Conservation (phyloP, 35 echinoderm and acorn worm genomes). For the Ophioderma brevispina region DNA sequence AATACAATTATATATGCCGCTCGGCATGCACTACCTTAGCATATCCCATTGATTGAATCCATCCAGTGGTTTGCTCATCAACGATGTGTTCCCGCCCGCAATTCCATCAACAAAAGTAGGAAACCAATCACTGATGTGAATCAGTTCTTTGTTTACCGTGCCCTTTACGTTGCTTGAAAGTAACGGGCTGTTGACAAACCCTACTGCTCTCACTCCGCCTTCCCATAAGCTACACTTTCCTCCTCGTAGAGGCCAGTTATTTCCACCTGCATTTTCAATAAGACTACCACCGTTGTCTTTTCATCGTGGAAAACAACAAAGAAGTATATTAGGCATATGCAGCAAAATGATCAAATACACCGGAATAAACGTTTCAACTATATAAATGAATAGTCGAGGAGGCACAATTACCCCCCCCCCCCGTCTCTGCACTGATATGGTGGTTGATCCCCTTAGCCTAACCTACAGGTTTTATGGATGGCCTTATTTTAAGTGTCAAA, state of each 20-base stretch:
- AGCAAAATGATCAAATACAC: too few species aligned
- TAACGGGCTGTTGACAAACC: slow-evolving; percentile 28
- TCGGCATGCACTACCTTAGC: too few species aligned
- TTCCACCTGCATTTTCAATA: not conserved
- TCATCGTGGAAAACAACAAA: too few species aligned
- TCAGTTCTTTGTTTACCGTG: slow-evolving; percentile 15
- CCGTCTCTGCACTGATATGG: too few species aligned
- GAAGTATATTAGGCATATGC: too few species aligned
- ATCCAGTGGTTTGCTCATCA: slow-evolving; percentile 6
- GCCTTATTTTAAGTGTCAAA: too few species aligned
- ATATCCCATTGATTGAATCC: slow-evolving; percentile 30
- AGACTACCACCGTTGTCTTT: not conserved
- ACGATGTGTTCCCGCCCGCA: slow-evolving; percentile 5
- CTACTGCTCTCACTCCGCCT: slow-evolving; percentile 29
- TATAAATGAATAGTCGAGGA: too few species aligned
- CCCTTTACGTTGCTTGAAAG: not conserved
- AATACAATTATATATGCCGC: too few species aligned
- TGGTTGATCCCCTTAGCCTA: too few species aligned
- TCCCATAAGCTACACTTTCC: slow-evolving; percentile 22
- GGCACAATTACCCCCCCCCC: too few species aligned
- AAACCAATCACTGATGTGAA: slow-evolving; percentile 50
- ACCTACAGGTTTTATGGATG: too few species aligned
- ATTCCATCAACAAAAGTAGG: slow-evolving; percentile 36
- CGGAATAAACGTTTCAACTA: too few species aligned
- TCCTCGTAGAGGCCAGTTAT: slow-evolving; percentile 40